Evolutionary conservation across 2,888 invertebrate species (phyloP).

Genomic region (Auanema freiburgensis): DNA sequence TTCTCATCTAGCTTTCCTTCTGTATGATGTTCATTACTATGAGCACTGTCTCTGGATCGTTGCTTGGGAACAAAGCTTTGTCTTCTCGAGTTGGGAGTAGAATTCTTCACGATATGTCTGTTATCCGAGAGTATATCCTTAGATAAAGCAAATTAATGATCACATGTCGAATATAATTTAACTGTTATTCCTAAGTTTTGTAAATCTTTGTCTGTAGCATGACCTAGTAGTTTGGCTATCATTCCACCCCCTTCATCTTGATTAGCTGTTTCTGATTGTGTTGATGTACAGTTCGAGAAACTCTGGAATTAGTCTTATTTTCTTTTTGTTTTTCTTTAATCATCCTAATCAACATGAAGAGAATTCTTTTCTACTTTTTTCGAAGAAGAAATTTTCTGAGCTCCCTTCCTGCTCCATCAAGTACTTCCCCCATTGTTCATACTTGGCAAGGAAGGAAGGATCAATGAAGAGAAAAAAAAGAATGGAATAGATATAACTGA

Average conservation of each 20-base stretch:
- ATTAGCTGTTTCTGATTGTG: neutral
- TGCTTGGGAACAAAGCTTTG: slow-evolving; percentile 31
- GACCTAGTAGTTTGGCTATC: slow-evolving; percentile 29
- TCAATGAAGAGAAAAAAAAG: too few species aligned
- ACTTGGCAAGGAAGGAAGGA: too few species aligned
- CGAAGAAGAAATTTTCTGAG: too few species aligned
- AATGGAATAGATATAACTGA: too few species aligned
- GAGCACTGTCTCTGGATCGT: slow-evolving; percentile 23
- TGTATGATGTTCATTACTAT: slow-evolving; percentile 19
- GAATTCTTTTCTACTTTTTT: slow-evolving; percentile 12
- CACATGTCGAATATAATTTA: neutral
- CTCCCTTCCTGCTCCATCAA: too few species aligned
- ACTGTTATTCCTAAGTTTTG: slow-evolving; percentile 34
- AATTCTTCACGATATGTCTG: neutral
- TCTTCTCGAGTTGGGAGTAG: neutral
- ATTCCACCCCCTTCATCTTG: slow-evolving; percentile 21
- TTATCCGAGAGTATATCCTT: neutral
- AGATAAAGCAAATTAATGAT: neutral
- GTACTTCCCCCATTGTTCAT: too few species aligned
- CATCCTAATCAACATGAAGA: neutral
- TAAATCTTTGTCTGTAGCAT: slow-evolving; percentile 28
- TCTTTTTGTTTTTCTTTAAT: neutral
- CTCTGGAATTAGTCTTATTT: slow-evolving; percentile 7
- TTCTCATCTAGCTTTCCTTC: slow-evolving; percentile 5
- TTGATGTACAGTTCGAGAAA: slow-evolving; percentile 1